A percentile compares a stretch with the other conserved stretches of the same genome.
Conservation (phyloP, 2,888 invertebrate species). For the Eumerus sabulonum region DNA sequence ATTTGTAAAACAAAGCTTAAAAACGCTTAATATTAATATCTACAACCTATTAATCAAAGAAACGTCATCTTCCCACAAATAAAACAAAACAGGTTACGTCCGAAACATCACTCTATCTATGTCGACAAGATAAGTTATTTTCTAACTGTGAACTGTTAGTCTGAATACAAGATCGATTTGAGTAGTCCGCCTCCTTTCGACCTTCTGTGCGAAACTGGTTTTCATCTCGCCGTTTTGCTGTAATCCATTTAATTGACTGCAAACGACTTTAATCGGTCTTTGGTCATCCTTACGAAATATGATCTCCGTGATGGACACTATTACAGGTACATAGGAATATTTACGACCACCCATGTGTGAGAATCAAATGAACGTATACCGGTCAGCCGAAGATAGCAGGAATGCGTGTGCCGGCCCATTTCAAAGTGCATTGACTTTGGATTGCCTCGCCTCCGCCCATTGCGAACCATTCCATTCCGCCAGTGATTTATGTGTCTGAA, state of each 20-base stretch:
- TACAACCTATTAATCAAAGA: too few species aligned
- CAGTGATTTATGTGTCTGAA: slow-evolving; percentile 42
- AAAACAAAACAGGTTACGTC: too few species aligned
- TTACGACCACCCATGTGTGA: slow-evolving; percentile 27
- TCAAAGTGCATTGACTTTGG: slow-evolving; percentile 45
- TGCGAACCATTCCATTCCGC: background rate
- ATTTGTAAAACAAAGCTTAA: too few species aligned
- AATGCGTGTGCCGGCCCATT: background rate
- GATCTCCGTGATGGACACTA: background rate
- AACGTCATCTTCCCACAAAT: too few species aligned
- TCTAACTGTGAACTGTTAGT: too few species aligned
- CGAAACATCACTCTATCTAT: too few species aligned
- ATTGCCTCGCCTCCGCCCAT: too few species aligned
- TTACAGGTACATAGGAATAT: slow-evolving; percentile 9
- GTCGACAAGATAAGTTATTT: too few species aligned
- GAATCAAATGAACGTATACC: slow-evolving; percentile 22
- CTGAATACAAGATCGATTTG: background rate
- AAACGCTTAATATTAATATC: too few species aligned
- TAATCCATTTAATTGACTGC: background rate
- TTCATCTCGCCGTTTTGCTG: background rate
- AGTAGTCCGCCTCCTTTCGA: slow-evolving; percentile 14
- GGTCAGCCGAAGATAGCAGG: background rate
- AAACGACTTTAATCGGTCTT: background rate
- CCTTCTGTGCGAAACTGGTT: background rate
- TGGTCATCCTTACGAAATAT: background rate